Base-by-base conservation (phyloP, 2,797 vertebrate genomes). In the Morelia viridis region DNA sequence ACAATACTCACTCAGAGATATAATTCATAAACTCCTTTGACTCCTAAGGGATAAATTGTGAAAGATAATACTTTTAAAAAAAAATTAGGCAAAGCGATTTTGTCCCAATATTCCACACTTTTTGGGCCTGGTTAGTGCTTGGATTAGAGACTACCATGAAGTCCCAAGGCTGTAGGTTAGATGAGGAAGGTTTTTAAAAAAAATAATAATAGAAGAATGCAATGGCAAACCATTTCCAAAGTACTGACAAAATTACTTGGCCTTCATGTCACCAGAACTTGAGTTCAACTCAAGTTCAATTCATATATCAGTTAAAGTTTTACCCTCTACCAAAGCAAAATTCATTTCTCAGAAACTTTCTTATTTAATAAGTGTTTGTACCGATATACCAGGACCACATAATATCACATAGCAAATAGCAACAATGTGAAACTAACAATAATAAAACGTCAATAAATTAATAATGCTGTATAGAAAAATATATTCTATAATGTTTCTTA, bases 1-100 rank as follows among this genome's bases (percentile, higher is more conserved):
- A 57, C 62, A 91, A 50, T 85, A 98, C 98, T 98, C 97, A 99
- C 98, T 97, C 95, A n/a, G 97, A 96, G 95, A 99, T 97, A 60
- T 97, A 98, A 95, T 97, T 97, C 94, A 98, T 96, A 85, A 98
- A 98, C 92, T 98, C 97, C 94, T 96, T 96, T 90, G 98, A 98
- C 95, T 98, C 98, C 98, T 99, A 90, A 17, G 57, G 90, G 26
- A 92, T 76, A 94, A 89, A 91, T 57, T 9, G 8, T 91, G 61
- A 91, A 88, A 71, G 5, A 10, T 41, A 83, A 17, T 10, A 90
- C 22, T 46, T 80, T 80, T 80, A 19, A 24, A 41, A 46, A 24
- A 31, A 46, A 46, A 46, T 1, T 24, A 46, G 35, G 35, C 71
- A 22, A 41, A 22, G 3, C 10, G 19, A 24, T 80, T 80, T 46